Conservation (phyloP, 2,888 invertebrate species). For the Rhamphomyia laevipes region DNA sequence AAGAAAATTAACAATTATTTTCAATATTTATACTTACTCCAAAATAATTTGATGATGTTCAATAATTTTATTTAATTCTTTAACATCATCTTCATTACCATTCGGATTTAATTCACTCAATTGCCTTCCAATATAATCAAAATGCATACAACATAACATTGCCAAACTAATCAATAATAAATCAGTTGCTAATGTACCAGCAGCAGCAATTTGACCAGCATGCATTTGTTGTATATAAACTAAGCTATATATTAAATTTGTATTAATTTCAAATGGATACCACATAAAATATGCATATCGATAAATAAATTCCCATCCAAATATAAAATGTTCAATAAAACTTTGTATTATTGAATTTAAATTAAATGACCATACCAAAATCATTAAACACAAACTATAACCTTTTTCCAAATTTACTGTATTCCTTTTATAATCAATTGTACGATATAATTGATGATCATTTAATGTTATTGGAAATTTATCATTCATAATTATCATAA, state of each 20-base stretch:
- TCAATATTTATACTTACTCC: constrained; percentile 3
- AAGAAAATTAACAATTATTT: not conserved
- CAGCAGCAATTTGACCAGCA: constrained; percentile 5
- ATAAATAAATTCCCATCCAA: not conserved
- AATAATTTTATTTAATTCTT: not conserved
- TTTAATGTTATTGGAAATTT: constrained; percentile 3
- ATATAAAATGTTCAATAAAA: constrained; percentile 2
- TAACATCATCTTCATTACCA: not conserved
- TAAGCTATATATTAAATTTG: not conserved
- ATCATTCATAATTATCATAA: constrained; percentile 3
- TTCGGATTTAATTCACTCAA: constrained; percentile 1
- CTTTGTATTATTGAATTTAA: constrained; percentile 5
- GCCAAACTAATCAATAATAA: constrained; percentile 4
- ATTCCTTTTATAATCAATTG: not conserved
- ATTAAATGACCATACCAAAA: constrained; percentile 10
- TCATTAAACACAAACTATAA: not conserved
- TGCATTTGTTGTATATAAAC: constrained; percentile 1
- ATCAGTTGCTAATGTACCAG: constrained; percentile 5
- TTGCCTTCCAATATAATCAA: constrained; percentile 1
- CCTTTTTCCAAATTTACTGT: not conserved
- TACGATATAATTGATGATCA: not conserved
- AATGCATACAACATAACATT: constrained; percentile 9
- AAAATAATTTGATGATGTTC: constrained; percentile 5
- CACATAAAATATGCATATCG: constrained; percentile 11
- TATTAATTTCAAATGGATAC: constrained; percentile 11